Evolutionary conservation across 2,113 vertebrate genomes (phyloP), one percentile per base, ranked within the genome.

Genomic region (Zingel zingel): DNA sequence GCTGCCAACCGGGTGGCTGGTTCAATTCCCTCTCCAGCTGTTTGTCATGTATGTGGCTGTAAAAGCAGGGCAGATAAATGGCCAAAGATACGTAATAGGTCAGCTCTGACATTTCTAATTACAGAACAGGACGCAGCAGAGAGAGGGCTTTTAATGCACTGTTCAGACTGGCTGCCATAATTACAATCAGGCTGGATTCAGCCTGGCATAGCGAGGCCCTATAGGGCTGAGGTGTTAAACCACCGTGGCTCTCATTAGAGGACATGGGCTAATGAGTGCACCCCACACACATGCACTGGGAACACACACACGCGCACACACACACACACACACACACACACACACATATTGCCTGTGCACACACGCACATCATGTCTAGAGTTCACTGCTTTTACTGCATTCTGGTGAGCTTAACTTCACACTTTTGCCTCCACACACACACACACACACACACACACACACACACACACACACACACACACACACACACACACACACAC

Each of bases 151-250:
- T 74, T 82, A 88, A 91, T 71, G 69, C 88, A 76, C 82, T 33
- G 39, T 56, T 77, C 77, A 77, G 84, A 85, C 83, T 77, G 75
- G 77, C 76, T 81, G 78, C 89, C 88, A 87, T 93, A 93, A 94
- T 94, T 93, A 93, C 81, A 89, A 91, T 92, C 91, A 90, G 88
- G 53, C 81, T 77, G 91, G 85, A 91, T 91, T 92, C 91, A 89
- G 88, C 51, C 80, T 79, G 92, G 85, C 90, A 88, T 64, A 63
- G 86, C 81, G 45, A 25, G 88, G 57, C 69, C 82, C 83, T 87
- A 74, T 71, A 84, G 86, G 85, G 88, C 86, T 7, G 71, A 84
- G 78, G 92, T 92, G 92, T 83, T 89, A 91, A 93, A 91, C 92
- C 88, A 88, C 94, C 90, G 54, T 82, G 88, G 91, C 86, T 91